Conservation (phyloP, 2,113 vertebrate genomes). For the Fulica atra region DNA sequence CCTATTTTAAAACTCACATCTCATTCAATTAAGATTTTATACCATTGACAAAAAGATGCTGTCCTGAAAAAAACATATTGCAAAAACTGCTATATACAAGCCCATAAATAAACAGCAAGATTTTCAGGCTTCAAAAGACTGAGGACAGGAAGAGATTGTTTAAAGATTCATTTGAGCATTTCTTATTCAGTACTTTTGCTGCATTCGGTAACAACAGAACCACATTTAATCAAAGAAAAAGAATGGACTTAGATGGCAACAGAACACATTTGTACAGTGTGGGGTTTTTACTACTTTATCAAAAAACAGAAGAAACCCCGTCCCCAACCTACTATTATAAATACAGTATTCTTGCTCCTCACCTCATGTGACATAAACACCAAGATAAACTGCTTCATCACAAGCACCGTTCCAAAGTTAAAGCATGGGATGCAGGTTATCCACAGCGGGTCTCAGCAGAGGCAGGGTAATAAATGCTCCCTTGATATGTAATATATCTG, state of each 20-base stretch:
- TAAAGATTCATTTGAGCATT: slow-evolving; percentile 6
- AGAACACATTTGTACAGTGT: not conserved
- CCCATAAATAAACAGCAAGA: slow-evolving; percentile 64
- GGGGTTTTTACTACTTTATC: not conserved
- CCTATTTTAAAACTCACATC: slow-evolving; percentile 54
- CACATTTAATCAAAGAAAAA: not conserved
- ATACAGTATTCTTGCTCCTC: not conserved
- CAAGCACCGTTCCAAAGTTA: not conserved
- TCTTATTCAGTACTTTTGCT: slow-evolving; percentile 21
- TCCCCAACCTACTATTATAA: not conserved
- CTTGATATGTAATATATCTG: not conserved
- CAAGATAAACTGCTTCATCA: not conserved
- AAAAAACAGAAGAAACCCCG: not conserved
- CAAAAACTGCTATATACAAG: slow-evolving; percentile 19
- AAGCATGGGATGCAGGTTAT: not conserved
- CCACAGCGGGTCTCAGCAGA: not conserved
- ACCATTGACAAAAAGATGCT: slow-evolving; percentile 14
- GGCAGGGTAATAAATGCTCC: not conserved
- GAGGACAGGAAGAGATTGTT: not conserved
- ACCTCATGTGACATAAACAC: not conserved
- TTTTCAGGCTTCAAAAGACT: not conserved
- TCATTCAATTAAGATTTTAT: slow-evolving; percentile 69
- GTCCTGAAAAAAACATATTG: slow-evolving; percentile 1
- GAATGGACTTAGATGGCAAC: not conserved
- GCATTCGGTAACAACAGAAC: not conserved